These are phyloP conservation scores for Galeopsomyia nigrocyanea DNA, from an alignment of 2,888 invertebrate genomes.

Conservation along the genomic window DNA sequence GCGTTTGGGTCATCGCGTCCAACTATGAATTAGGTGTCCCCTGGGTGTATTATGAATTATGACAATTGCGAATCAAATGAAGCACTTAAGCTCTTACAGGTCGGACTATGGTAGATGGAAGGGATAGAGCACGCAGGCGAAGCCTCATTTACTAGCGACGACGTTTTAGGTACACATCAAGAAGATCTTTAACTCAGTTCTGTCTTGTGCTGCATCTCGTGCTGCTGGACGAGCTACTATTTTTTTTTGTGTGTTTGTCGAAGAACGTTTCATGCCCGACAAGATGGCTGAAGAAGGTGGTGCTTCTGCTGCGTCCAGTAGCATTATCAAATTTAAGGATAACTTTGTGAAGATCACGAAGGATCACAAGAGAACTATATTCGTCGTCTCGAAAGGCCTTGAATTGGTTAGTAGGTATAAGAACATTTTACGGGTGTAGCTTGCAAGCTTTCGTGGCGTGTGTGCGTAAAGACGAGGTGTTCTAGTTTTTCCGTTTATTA, in stretches of 20 bases:
- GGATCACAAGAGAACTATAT: slow-evolving; percentile 37
- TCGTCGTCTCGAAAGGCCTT: slow-evolving; percentile 69
- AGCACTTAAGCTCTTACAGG: slow-evolving; percentile 53
- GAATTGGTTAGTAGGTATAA: slow-evolving; percentile 73
- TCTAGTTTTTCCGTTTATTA: too few species aligned
- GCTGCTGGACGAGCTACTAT: background rate
- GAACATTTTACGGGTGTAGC: background rate
- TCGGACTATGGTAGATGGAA: slow-evolving; percentile 45
- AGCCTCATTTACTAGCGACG: slow-evolving; percentile 33
- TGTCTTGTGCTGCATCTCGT: background rate
- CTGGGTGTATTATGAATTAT: slow-evolving; percentile 54
- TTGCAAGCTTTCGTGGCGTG: too few species aligned
- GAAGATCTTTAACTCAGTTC: slow-evolving; percentile 33
- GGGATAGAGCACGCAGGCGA: slow-evolving; percentile 28
- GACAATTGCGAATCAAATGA: slow-evolving; percentile 63
- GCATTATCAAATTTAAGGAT: slow-evolving; percentile 24
- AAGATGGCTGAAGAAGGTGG: slow-evolving; percentile 41
- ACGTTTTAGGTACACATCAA: slow-evolving; percentile 37
- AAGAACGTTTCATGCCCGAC: background rate
- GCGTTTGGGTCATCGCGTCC: slow-evolving; percentile 30
- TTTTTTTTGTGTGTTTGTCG: background rate
- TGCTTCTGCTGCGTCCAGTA: background rate
- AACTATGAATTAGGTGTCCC: slow-evolving; percentile 43
- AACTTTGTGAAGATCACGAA: slow-evolving; percentile 31
- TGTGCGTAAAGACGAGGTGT: too few species aligned